A percentile compares a stretch with the other conserved stretches of the same genome.
phyloP scores from a whole-genome alignment of 2,113 vertebrate genomes.

The Pogona vitticeps region DNA sequence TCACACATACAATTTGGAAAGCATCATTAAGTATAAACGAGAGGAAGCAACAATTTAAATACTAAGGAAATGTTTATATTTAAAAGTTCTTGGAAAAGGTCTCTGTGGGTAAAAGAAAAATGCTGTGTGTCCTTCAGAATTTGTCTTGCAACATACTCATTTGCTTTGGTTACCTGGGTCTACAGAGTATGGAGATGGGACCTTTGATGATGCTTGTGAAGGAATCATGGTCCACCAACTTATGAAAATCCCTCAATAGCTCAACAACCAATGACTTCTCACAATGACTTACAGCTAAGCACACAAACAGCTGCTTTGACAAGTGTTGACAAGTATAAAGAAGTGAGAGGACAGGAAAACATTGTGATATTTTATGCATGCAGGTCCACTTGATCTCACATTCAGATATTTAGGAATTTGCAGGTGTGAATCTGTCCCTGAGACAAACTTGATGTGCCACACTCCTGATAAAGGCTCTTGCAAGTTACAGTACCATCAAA shows the following conservation, averaged over 20 bases:
- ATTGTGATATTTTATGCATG: neutral
- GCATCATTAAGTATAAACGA: neutral
- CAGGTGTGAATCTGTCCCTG: neutral
- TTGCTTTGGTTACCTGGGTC: neutral
- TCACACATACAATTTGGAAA: neutral
- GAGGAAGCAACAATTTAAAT: neutral
- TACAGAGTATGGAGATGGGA: neutral
- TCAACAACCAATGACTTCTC: neutral
- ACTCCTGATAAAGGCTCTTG: neutral
- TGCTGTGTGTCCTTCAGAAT: neutral
- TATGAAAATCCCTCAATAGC: neutral
- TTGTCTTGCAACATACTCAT: neutral
- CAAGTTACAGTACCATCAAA: neutral
- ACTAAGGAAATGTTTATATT: constrained; percentile 1
- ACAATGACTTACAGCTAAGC: neutral
- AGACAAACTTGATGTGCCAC: neutral
- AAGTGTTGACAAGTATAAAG: neutral
- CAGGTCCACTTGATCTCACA: neutral
- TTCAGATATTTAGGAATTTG: neutral
- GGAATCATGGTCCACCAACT: neutral
- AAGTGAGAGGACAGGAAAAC: neutral
- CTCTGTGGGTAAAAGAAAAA: neutral
- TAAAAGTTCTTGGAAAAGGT: neutral
- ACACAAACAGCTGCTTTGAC: neutral
- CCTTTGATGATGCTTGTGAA: neutral